Evolutionary conservation across 2,797 vertebrate genomes (phyloP).

Genomic region (Halcyon chelicuti): DNA sequence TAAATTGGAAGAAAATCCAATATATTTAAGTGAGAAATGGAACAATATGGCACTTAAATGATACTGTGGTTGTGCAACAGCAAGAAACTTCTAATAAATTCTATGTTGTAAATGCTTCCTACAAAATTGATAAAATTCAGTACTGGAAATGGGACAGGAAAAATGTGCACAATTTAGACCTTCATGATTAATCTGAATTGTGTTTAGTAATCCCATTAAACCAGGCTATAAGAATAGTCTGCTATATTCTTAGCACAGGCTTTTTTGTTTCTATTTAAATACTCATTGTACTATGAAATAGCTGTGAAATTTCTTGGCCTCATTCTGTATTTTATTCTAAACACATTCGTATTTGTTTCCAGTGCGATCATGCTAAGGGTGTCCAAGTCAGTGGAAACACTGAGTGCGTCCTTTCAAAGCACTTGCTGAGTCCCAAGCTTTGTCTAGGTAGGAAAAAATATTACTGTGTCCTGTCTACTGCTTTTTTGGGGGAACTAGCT

Average conservation of each 20-base stretch:
- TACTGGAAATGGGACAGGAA: neutral
- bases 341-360: neutral
- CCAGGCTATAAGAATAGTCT: neutral
- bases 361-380: neutral
- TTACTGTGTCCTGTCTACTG: neutral
- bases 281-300: neutral
- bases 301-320: neutral
- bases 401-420: neutral
- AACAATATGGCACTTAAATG: neutral
- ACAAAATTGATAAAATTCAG: neutral
- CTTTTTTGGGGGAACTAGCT: neutral
- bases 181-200: neutral
- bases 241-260: neutral
- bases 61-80: neutral
- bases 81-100: neutral
- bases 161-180: neutral
- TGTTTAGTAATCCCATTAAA: neutral
- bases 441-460: neutral
- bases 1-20: neutral
- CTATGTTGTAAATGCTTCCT: neutral
- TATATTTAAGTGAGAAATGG: neutral
- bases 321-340: neutral
- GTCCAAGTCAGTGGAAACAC: neutral
- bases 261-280: neutral
- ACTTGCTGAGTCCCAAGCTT: neutral